A percentile compares a stretch with the other conserved stretches of the same genome.
phyloP scores from a whole-genome alignment of 2,113 vertebrate species.

The Microcebus murinus region DNA sequence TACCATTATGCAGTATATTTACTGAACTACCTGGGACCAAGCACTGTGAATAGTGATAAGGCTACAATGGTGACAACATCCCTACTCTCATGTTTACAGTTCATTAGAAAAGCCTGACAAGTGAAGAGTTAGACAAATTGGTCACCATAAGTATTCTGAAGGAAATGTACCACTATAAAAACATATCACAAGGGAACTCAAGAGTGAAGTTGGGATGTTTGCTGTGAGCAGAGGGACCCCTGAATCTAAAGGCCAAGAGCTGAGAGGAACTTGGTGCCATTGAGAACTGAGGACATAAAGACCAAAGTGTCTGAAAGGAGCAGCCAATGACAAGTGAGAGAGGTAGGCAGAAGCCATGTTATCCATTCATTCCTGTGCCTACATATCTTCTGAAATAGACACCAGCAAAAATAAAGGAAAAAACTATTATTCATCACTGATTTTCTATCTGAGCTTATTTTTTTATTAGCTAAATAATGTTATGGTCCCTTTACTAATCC shows the following conservation, averaged over 20 bases:
- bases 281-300: background rate
- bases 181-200: background rate
- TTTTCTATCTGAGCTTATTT: background rate
- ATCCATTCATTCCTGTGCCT: background rate
- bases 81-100: background rate
- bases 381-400: background rate
- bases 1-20: background rate
- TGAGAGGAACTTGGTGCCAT: background rate
- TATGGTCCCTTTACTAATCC: background rate
- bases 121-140: background rate
- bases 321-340: background rate
- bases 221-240: background rate
- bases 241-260: background rate
- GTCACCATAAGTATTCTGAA: background rate
- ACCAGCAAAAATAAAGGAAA: background rate
- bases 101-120: background rate
- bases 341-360: background rate
- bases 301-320: background rate
- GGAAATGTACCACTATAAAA: background rate
- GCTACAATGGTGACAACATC: background rate
- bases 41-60: background rate
- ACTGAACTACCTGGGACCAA: background rate
- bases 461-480: background rate
- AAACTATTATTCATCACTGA: background rate
- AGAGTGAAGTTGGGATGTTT: background rate